Base-by-base conservation (phyloP, 2,797 vertebrate species). In the Gymnocypris eckloni region DNA sequence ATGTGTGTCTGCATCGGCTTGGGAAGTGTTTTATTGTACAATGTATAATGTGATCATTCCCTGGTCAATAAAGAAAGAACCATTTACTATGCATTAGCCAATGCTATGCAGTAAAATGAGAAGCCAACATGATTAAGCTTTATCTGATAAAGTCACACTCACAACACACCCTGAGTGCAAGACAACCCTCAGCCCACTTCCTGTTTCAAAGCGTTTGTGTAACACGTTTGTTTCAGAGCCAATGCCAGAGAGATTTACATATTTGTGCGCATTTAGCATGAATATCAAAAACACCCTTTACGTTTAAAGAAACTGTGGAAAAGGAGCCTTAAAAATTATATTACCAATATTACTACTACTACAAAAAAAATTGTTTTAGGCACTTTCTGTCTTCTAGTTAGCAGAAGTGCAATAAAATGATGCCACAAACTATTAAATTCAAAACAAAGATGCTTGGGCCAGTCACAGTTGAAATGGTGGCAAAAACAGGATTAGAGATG, bases 101-200 rank as follows among this genome's bases (percentile, higher is more conserved):
- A 67, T 84, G 59, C 13, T 41, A 12, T 39, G 69, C 50, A 41
- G 33, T 69, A 43, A 79, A 79, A 59, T 15, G 4, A 79, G 83
- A 85, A 85, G 37, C 18, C 5, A 37, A 6, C 18, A 61, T 22
- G 76, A 85, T 45, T 59, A 22, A 52, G 48, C 25, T 70, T 85
- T 13, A 79, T 85, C 83, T 72, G 67, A 80, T 69, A 56, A 72
- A 85, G 25, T 59, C 54, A 79, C 37, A 85, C 18, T 59, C 54
- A 79, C 37, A 84, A 77, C 2, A 64, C 54, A 33, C 48, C n/a
- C 54, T 2, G 6, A 59, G 75, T 28, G 67, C 66, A 54, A 70
- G 43, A 77, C 25, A 37, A 12, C 48, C 33, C 52, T 78, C 69
- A 81, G 66, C 70, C 83, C 80, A 86, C 84, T 86, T 89, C 88